Evolutionary conservation across 2,113 vertebrate species (phyloP), one percentile per base, ranked within the genome.

Genomic region (Gobius niger): DNA sequence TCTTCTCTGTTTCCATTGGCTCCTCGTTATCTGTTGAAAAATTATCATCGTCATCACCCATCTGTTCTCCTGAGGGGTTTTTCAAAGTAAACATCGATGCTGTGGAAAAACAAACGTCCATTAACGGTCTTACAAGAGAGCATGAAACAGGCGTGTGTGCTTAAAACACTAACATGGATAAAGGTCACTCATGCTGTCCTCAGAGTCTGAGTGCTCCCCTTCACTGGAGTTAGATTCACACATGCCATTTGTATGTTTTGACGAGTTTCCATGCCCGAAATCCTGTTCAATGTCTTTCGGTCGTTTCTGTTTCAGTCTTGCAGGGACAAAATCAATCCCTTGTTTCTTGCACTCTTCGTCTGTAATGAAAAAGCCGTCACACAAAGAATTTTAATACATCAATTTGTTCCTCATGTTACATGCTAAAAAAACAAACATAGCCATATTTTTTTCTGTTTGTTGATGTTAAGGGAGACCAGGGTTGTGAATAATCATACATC

Each of bases 101-200:
- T 93, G 81, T 68, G 57, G 78, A 8, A 11, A 75, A 56, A 15
- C 78, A 11, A 57, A 59, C 5, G 10, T 8, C 18, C 4, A 13
- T 15, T 40, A 14, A 14, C 44, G 6, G 13, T 41, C 41, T 34
- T 7, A 34, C 44, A 10, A 13, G 18, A 9, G 65, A 46, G 46
- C 52, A 51, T 4, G 7, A 10, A 11, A 44, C 19, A 19, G 51
- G 16, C 44, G 24, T 64, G 49, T 50, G 57, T 10, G 16, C 8
- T 9, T 4, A 18, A 51, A 63, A 56, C 56, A 85, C 95, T 93
- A 70, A 98, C 97, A 0, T 34, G 98, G 98, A 65, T 98, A 99
- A 57, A 99, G 89, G 87, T 99, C 97, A 1, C 94, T 95, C 96
- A 99, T 93, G 91, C 96, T 98, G 92, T 98, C 96, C 0, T 94